Evolutionary conservation across 1,140 invertebrate species (phyloP).

Genomic region (Drosophila kikkawai): DNA sequence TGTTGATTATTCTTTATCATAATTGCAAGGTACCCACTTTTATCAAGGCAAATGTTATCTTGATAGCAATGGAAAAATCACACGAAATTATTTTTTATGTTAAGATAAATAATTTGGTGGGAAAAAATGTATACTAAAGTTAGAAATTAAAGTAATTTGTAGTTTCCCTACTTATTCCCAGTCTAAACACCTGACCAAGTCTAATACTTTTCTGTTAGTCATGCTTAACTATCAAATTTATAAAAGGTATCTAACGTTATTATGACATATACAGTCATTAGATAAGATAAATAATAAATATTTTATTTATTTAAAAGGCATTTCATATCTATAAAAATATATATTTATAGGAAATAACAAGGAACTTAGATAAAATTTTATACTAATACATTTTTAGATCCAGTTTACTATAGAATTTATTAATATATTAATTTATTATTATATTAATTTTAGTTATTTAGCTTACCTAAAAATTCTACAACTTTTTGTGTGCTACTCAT

Average conservation of each 20-base stretch:
- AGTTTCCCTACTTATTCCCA: background rate
- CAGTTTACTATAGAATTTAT: too few relatives aligned
- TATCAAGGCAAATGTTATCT: slow-evolving; percentile 48
- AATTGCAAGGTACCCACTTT: slow-evolving; percentile 24
- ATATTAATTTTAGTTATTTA: too few relatives aligned
- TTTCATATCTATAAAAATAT: background rate
- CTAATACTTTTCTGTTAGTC: background rate
- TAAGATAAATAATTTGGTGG: slow-evolving; percentile 36
- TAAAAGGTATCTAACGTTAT: background rate
- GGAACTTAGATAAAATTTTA: too few relatives aligned
- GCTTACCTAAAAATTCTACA: background rate
- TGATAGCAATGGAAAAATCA: slow-evolving; percentile 18
- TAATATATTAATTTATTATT: background rate
- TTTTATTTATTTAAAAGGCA: background rate
- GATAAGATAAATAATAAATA: background rate
- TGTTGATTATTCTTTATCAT: slow-evolving; percentile 50
- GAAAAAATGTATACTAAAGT: background rate
- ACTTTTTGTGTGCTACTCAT: slow-evolving; percentile 2
- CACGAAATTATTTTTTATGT: slow-evolving; percentile 52
- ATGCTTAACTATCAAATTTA: slow-evolving; percentile 4
- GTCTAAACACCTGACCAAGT: background rate
- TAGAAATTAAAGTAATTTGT: background rate
- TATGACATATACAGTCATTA: background rate
- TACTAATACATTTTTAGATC: too few relatives aligned
- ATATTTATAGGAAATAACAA: too few relatives aligned